phyloP scores from a whole-genome alignment of 1,140 invertebrate genomes.

The Nautilus pompilius region DNA sequence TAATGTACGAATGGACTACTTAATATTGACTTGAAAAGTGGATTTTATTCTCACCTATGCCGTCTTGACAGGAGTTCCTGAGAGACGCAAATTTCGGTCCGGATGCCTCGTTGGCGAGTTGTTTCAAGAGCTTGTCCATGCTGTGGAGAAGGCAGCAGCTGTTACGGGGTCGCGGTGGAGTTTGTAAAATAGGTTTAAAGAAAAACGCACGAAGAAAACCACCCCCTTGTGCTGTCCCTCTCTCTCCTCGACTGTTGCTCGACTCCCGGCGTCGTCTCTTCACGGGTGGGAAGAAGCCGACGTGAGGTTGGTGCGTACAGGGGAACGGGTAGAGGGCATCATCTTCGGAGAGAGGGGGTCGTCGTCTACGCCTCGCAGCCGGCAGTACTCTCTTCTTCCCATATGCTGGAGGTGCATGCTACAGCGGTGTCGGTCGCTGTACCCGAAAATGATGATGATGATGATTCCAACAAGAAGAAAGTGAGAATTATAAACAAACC shows the following conservation, averaged over 20 bases:
- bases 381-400: no score
- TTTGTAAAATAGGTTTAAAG: no score
- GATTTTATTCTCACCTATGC: constrained; percentile 33
- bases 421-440: no score
- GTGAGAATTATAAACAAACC: no score
- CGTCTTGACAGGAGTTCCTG: constrained; percentile 32
- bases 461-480: no score
- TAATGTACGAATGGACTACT: neutral
- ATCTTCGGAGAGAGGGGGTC: no score
- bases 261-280: neutral
- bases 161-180: no score
- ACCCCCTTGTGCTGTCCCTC: neutral
- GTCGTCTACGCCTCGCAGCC: no score
- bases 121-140: constrained; percentile 47
- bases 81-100: constrained; percentile 36
- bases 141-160: no score
- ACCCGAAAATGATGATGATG: no score
- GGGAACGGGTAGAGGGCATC: neutral
- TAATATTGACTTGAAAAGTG: neutral
- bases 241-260: neutral
- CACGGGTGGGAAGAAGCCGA: neutral
- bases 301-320: neutral
- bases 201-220: neutral
- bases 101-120: constrained; percentile 43
- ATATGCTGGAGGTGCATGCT: no score